A percentile compares a stretch with the other conserved stretches of the same genome.
Evolutionary conservation across 2,797 vertebrate species (phyloP).

Genomic region (Cichlasoma orientale): DNA sequence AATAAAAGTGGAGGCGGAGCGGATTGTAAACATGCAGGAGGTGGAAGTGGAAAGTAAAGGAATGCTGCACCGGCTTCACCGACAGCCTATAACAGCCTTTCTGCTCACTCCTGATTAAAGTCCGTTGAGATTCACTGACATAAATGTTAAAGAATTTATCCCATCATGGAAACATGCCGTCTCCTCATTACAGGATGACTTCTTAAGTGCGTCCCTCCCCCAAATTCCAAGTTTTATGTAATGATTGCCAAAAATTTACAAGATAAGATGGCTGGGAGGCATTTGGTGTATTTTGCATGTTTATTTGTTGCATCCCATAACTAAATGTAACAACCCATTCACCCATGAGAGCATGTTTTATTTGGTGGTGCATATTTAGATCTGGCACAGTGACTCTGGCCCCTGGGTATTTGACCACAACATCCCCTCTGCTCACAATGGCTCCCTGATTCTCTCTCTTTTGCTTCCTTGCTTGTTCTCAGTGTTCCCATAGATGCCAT

Average conservation of each 20-base stretch:
- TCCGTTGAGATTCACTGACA: slow-evolving; percentile 31
- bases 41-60: slow-evolving; percentile 9
- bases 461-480: slow-evolving; percentile 54
- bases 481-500: slow-evolving; percentile 63
- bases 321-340: slow-evolving; percentile 41
- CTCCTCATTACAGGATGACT: slow-evolving; percentile 40
- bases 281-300: slow-evolving; percentile 37
- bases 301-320: slow-evolving; percentile 47
- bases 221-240: slow-evolving; percentile 59
- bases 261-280: slow-evolving; percentile 64
- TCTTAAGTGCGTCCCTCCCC: slow-evolving; percentile 39
- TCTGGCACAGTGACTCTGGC: slow-evolving; percentile 55
- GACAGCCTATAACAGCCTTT: background rate
- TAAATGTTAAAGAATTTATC: slow-evolving; percentile 37
- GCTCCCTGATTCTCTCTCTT: slow-evolving; percentile 44
- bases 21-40: slow-evolving; percentile 12
- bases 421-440: slow-evolving; percentile 12
- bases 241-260: slow-evolving; percentile 60
- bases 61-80: slow-evolving; percentile 20
- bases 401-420: slow-evolving; percentile 49
- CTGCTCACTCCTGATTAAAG: slow-evolving; percentile 14
- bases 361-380: slow-evolving; percentile 70
- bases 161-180: slow-evolving; percentile 52
- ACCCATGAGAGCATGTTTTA: slow-evolving; percentile 72
- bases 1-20: slow-evolving; percentile 18